These are phyloP conservation scores for Simalia tracyae DNA, from an alignment of 2,797 vertebrate genomes.

Conservation along the genomic window DNA sequence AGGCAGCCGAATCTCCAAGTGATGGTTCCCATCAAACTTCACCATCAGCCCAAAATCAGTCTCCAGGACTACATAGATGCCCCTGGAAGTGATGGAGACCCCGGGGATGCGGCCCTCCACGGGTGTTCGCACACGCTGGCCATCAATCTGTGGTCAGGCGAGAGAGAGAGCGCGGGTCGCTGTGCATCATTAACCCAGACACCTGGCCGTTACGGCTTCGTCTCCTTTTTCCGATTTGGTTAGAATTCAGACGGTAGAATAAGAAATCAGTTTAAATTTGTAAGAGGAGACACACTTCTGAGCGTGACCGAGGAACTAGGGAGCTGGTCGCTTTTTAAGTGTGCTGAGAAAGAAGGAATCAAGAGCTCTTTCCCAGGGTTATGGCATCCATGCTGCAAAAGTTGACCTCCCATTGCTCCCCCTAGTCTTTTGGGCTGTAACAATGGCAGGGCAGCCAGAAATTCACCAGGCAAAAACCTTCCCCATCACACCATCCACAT, in stretches of 20 bases:
- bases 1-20: constrained; percentile 80
- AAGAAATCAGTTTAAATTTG: not conserved
- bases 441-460: not conserved
- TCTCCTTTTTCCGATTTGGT: not conserved
- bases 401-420: too few relatives aligned
- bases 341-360: too few relatives aligned
- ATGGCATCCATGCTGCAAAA: too few relatives aligned
- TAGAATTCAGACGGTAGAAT: not conserved
- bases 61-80: constrained; percentile 73
- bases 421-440: not conserved
- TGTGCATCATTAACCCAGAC: too few relatives aligned
- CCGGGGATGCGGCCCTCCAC: constrained; percentile 51
- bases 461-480: not conserved
- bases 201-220: too few relatives aligned
- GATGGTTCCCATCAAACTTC: constrained; percentile 82
- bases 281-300: too few relatives aligned
- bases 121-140: constrained; percentile 72
- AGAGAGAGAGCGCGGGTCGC: rapidly evolving
- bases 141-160: constrained; percentile 72
- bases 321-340: too few relatives aligned
- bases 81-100: constrained; percentile 72
- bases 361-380: too few relatives aligned
- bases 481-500: not conserved
- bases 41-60: constrained; percentile 79
- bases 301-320: not conserved